A percentile compares a stretch with the other conserved stretches of the same genome.
Evolutionary conservation across 2,797 vertebrate genomes (phyloP).

Genomic region (Neostethus bicornis): DNA sequence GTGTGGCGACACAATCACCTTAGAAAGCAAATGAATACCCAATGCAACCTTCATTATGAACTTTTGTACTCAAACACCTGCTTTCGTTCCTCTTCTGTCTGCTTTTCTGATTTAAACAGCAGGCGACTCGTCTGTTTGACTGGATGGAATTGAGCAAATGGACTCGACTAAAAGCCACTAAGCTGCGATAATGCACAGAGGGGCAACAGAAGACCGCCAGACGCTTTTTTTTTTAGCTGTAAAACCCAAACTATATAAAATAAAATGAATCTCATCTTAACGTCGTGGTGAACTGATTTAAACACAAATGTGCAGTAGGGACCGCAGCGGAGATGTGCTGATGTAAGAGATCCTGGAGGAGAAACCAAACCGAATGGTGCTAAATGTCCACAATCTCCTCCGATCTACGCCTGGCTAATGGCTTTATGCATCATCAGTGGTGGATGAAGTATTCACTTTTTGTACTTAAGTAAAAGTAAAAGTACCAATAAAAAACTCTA

Average conservation of each 20-base stretch:
- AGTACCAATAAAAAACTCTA: too few relatives aligned
- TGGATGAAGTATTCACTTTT: too few relatives aligned
- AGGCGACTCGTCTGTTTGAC: conserved; percentile 45
- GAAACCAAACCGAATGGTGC: conserved; percentile 16
- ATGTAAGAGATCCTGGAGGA: conserved; percentile 21
- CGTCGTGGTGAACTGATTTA: conserved; percentile 34
- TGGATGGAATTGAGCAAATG: conserved; percentile 51
- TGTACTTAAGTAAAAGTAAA: too few relatives aligned
- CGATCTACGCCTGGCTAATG: conserved; percentile 41
- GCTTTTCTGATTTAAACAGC: conserved; percentile 41
- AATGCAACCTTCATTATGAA: conserved; percentile 14
- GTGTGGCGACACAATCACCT: background rate
- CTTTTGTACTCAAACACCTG: conserved; percentile 31
- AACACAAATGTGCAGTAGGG: conserved; percentile 56
- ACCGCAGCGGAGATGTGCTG: conserved; percentile 24
- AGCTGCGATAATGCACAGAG: conserved; percentile 29
- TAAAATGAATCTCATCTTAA: conserved; percentile 48
- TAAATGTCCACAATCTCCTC: conserved; percentile 9
- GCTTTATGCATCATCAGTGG: conserved; percentile 47
- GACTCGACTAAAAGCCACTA: conserved; percentile 46
- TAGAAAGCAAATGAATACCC: conserved; percentile 24
- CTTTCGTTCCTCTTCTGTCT: conserved; percentile 21
- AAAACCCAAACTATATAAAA: conserved; percentile 51
- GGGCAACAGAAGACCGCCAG: conserved; percentile 9
- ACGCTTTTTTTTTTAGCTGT: conserved; percentile 32